Percentiles rank a stretch among this genome's conserved stretches.
Evolutionary conservation across 1,140 invertebrate species (phyloP).

Genomic region (Leptinotarsa undecemlineata): DNA sequence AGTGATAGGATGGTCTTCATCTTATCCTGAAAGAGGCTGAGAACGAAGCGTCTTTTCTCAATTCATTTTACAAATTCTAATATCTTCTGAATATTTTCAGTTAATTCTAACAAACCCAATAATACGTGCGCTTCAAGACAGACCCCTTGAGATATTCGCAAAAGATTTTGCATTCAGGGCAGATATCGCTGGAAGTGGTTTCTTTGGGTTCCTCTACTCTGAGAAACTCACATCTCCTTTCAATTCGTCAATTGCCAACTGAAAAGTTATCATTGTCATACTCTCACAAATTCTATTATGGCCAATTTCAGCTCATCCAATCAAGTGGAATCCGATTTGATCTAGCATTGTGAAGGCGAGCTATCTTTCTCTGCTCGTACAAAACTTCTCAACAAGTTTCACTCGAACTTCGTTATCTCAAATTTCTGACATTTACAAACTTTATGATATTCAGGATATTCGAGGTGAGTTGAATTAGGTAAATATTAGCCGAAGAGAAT

Average conservation of each 20-base stretch:
- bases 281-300: constrained; percentile 12
- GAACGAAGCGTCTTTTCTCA: too few relatives aligned
- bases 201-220: too few relatives aligned
- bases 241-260: not conserved
- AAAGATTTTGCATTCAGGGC: too few relatives aligned
- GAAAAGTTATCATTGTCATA: not conserved
- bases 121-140: too few relatives aligned
- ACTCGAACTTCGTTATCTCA: constrained; percentile 11
- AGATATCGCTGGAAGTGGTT: too few relatives aligned
- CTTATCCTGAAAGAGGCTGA: too few relatives aligned
- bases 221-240: too few relatives aligned
- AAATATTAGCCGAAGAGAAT: constrained; percentile 12
- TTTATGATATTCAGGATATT: constrained; percentile 25
- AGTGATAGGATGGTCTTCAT: too few relatives aligned
- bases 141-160: too few relatives aligned
- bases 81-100: too few relatives aligned
- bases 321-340: constrained; percentile 17
- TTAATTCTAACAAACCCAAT: too few relatives aligned
- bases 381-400: constrained; percentile 18
- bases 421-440: constrained; percentile 19
- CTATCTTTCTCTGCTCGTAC: not conserved
- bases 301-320: constrained; percentile 15
- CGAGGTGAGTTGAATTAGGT: constrained; percentile 14
- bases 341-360: not conserved
- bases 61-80: too few relatives aligned